Evolutionary conservation across 2,113 vertebrate genomes (phyloP).

Genomic region (Anarrhichthys ocellatus): DNA sequence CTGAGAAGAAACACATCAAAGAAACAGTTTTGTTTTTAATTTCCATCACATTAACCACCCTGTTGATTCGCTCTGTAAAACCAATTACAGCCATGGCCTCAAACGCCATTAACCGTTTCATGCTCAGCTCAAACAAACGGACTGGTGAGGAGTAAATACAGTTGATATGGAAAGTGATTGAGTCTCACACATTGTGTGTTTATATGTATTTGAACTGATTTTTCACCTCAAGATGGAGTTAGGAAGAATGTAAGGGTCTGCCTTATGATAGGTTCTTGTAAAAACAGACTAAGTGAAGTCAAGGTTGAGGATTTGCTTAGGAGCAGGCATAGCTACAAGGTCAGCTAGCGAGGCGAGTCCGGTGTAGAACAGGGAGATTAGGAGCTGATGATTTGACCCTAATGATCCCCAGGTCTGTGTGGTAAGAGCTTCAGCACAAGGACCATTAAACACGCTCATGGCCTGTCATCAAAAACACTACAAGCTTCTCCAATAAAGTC

Average conservation of each 20-base stretch:
- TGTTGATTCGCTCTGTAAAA: conserved; percentile 56
- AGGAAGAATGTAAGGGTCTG: conserved; percentile 8
- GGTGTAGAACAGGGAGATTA: conserved; percentile 33
- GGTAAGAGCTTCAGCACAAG: conserved; percentile 33
- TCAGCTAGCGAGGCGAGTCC: conserved; percentile 20
- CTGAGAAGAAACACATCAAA: conserved; percentile 63
- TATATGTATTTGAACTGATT: conserved; percentile 1
- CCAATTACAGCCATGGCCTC: conserved; percentile 41
- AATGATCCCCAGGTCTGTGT: conserved; percentile 55
- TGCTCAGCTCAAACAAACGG: conserved; percentile 6
- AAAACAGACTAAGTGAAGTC: conserved; percentile 43
- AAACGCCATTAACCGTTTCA: conserved; percentile 43
- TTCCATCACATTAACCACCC: conserved; percentile 53
- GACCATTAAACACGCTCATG: conserved; percentile 53
- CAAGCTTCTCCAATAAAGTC: conserved; percentile 28
- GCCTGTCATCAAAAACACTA: conserved; percentile 59
- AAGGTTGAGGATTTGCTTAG: conserved; percentile 57
- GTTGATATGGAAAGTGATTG: conserved; percentile 12
- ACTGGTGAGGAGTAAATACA: not conserved
- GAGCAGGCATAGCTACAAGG: conserved; percentile 34
- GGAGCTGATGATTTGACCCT: conserved; percentile 49
- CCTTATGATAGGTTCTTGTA: conserved; percentile 22
- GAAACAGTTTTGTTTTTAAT: conserved; percentile 64
- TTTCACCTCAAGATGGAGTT: not conserved
- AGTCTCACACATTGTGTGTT: not conserved